Conservation (phyloP, 2,797 vertebrate species). For the Lepus oiostolus region DNA sequence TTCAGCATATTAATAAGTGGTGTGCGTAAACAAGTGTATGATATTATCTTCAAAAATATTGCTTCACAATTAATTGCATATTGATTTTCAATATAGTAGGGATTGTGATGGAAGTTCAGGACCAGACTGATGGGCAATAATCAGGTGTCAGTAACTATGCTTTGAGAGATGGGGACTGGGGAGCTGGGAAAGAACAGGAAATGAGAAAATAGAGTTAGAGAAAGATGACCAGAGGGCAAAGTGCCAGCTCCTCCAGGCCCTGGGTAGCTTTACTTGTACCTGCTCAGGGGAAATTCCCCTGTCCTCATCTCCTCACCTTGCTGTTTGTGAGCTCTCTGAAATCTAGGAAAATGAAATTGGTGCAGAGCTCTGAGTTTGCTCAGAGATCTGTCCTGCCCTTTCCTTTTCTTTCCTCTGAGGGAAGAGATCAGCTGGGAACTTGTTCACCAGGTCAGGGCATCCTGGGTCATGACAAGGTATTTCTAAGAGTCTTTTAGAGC, state of each 20-base stretch:
- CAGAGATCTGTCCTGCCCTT: background rate
- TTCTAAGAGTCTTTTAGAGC: background rate
- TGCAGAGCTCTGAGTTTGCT: background rate
- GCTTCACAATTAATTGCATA: background rate
- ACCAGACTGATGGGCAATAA: background rate
- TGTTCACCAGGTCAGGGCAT: background rate
- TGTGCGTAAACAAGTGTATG: background rate
- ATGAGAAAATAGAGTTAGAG: background rate
- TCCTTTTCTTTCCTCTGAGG: background rate
- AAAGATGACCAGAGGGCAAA: background rate
- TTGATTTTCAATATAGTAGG: background rate
- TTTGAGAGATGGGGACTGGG: background rate
- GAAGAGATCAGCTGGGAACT: background rate
- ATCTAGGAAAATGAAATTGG: constrained; percentile 34
- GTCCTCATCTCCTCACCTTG: background rate
- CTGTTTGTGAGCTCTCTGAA: background rate
- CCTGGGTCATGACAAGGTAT: background rate
- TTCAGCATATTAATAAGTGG: constrained; percentile 6
- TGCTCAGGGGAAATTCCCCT: background rate
- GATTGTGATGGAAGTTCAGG: background rate
- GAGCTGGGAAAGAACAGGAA: background rate
- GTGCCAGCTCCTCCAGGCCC: background rate
- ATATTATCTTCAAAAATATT: constrained; percentile 7
- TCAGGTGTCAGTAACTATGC: background rate
- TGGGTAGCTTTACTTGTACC: background rate